Evolutionary conservation across 2,888 invertebrate genomes (phyloP), one percentile per base, ranked within the genome.

Genomic region (Nycteola revayana): DNA sequence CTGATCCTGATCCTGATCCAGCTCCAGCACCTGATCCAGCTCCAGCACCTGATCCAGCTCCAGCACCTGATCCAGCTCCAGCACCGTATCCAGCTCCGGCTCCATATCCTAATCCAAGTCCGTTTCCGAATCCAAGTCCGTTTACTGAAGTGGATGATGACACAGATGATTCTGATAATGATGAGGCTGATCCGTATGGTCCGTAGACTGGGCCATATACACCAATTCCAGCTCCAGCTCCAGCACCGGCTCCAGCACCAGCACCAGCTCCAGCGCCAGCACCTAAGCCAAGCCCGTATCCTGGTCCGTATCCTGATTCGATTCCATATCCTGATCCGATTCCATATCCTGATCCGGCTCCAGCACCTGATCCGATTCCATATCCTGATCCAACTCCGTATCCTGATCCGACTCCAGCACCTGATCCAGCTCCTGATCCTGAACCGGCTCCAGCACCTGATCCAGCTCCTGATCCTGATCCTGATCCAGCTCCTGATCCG

Each of bases 41-140:
- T 3, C 36, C 23, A 7, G 41, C 28, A 3, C 36, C 11, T 25
- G 35, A 30, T 9, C 37, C 26, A 9, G 41, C 25, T 6, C 36
- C 14, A 14, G 14, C 14, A 5, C 7, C 21, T 5, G 3, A 7
- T n/a, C 7, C n/a, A 2, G 3, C 2, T 21, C 7, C 21, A 21
- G 21, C 21, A 7, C 7, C 21, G n/a, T 7, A 21, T 7, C 21
- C 21, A 7, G 21, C 21, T 14, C 14, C 14, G 14, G 14, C 2
- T 14, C 14, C 14, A 14, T 2, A 2, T 14, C 14, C 14, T 14
- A 5, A 14, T n/a, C 8, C 11, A 9, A 9, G 4, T 3, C 18
- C 28, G 7, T 28, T 28, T 14, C 14, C 14, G 2, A 5, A 2
- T 14, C 14, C 14, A 3, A 5, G 5, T 14, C 14, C 14, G 5